phyloP scores from a whole-genome alignment of 2,888 invertebrate genomes.

The Pteria penguin region DNA sequence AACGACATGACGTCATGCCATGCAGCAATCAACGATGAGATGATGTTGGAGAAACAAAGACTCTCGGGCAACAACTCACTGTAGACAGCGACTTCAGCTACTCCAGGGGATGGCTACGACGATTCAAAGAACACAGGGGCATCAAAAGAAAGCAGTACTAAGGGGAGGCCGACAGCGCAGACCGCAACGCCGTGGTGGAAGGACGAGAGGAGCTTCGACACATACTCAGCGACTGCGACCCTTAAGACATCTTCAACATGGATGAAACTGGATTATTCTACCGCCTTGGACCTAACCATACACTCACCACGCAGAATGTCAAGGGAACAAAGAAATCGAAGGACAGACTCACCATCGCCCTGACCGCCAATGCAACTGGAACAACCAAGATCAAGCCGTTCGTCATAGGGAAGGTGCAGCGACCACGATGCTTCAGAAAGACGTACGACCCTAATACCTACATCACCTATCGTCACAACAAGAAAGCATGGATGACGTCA shows the following conservation, averaged over 20 bases:
- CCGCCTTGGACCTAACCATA: slow-evolving; percentile 40
- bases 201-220: slow-evolving; percentile 20
- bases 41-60: slow-evolving; percentile 15
- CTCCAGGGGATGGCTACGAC: slow-evolving; percentile 4
- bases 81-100: background rate
- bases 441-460: slow-evolving; percentile 31
- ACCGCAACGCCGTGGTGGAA: slow-evolving; percentile 21
- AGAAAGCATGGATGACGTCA: slow-evolving; percentile 56
- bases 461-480: slow-evolving; percentile 30
- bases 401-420: slow-evolving; percentile 39
- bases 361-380: slow-evolving; percentile 40
- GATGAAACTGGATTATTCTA: slow-evolving; percentile 48
- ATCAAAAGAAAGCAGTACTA: slow-evolving; percentile 31
- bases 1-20: slow-evolving; percentile 23
- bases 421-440: slow-evolving; percentile 42
- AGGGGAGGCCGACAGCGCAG: slow-evolving; percentile 39
- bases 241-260: slow-evolving; percentile 49
- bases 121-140: slow-evolving; percentile 27
- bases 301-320: slow-evolving; percentile 25
- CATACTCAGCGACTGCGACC: slow-evolving; percentile 27
- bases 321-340: slow-evolving; percentile 33
- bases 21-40: slow-evolving; percentile 26
- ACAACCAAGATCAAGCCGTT: slow-evolving; percentile 43
- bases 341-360: slow-evolving; percentile 44
- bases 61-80: background rate